Evolutionary conservation across 1,140 invertebrate genomes (phyloP), one percentile per base, ranked within the genome.

Genomic region (Caenorhabditis brenneri): DNA sequence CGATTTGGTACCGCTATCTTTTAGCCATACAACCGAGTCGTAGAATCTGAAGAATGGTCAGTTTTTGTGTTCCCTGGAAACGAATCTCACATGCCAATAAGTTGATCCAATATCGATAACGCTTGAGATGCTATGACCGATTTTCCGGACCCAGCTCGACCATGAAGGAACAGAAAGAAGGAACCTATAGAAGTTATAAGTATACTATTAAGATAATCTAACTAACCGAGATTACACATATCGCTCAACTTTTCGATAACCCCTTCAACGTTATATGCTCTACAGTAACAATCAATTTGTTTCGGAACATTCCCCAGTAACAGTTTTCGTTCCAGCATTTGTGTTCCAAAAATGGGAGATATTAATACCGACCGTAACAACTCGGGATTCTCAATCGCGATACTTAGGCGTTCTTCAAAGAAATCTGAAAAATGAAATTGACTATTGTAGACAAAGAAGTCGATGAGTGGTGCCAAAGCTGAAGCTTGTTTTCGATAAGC

Each of bases 371-470:
- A 74, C 65, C 65, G 65, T 10, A 74, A n/a, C 27, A 22, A 6
- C 33, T 74, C 36, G 2, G 65, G 65, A 1, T 74, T n/a, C 42
- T 74, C 7, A 16, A 42, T 74, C 0, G 65, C 65, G 33, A 42
- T 22, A 39, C 24, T 22, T 1, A 74, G n/a, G n/a, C 46, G 42
- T 3, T 74, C 65, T 46, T 74, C 65, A 24, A 74, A 36, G 24
- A 74, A 74, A n/a, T 74, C 22, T 9, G 36, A 12, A 16, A 74
- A n/a, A 42, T 74, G 65, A 42, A 3, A 42, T 74, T 74, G 65
- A 74, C 46, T 74, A 24, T 74, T 74, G 65, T 74, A 74, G n/a
- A 0, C n/a, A 36, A 74, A 74, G 42, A 74, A 74, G n/a, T 74
- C 65, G 36, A 74, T 74, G n/a, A 74, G 65, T 0, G 65, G 65